A percentile compares a stretch with the other conserved stretches of the same genome.
These are phyloP conservation scores for Rhodeus uyekii DNA, from an alignment of 2,797 vertebrate species.

Conservation along the genomic window DNA sequence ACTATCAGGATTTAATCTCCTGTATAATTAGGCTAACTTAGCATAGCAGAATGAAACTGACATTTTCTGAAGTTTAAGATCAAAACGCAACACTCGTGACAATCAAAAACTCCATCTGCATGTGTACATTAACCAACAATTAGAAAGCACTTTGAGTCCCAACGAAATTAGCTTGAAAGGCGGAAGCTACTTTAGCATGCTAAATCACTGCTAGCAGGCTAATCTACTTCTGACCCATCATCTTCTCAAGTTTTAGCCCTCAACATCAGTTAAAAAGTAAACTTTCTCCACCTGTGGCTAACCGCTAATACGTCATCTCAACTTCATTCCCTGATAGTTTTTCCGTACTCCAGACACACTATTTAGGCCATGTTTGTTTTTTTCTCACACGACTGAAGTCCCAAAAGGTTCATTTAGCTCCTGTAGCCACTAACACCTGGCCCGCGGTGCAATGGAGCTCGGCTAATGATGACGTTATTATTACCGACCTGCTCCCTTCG, in stretches of 20 bases:
- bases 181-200: not conserved
- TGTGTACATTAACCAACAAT: not conserved
- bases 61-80: no score
- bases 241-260: not conserved
- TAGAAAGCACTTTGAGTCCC: not conserved
- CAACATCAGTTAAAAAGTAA: not conserved
- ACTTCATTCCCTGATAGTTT: slow-evolving; percentile 7
- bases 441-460: not conserved
- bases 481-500: slow-evolving; percentile 91
- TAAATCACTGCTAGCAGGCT: not conserved
- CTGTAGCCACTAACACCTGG: slow-evolving; percentile 11
- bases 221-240: not conserved
- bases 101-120: not conserved
- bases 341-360: slow-evolving; percentile 28
- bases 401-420: slow-evolving; percentile 33
- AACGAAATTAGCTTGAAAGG: not conserved
- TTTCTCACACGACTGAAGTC: slow-evolving; percentile 11
- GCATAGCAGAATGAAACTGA: not conserved
- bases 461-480: slow-evolving; percentile 39
- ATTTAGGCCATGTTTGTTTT: slow-evolving; percentile 19
- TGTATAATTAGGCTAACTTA: not conserved
- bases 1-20: not conserved
- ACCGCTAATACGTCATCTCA: not conserved
- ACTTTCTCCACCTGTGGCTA: not conserved
- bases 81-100: not conserved